Conservation (phyloP, 2,113 vertebrate genomes). For the Halichoerus grypus region DNA sequence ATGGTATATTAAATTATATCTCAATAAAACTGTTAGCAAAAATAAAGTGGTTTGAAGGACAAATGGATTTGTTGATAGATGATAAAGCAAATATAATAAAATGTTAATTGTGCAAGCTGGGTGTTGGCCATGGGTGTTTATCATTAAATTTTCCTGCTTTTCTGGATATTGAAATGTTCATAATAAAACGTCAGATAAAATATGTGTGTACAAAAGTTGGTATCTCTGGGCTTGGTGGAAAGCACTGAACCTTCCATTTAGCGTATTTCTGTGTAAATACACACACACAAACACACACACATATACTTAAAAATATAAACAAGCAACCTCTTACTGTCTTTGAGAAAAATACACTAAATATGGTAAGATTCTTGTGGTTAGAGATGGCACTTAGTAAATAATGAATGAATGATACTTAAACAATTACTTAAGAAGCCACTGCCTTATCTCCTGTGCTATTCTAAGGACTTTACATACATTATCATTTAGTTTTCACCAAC, state of each 20-base stretch:
- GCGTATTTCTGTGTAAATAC: background rate
- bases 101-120: background rate
- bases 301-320: background rate
- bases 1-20: background rate
- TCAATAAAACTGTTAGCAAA: conserved; percentile 25
- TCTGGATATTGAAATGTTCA: background rate
- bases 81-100: background rate
- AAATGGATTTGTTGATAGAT: background rate
- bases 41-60: background rate
- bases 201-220: background rate
- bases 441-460: background rate
- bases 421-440: background rate
- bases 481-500: background rate
- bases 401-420: background rate
- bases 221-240: background rate
- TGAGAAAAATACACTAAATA: background rate
- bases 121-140: background rate
- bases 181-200: background rate
- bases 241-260: background rate
- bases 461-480: background rate
- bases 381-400: background rate
- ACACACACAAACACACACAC: background rate
- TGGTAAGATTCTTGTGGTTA: background rate
- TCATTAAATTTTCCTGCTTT: background rate
- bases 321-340: background rate